Evolutionary conservation across 2,888 invertebrate species (phyloP), one percentile per base, ranked within the genome.

Genomic region (Chorisops tibialis): DNA sequence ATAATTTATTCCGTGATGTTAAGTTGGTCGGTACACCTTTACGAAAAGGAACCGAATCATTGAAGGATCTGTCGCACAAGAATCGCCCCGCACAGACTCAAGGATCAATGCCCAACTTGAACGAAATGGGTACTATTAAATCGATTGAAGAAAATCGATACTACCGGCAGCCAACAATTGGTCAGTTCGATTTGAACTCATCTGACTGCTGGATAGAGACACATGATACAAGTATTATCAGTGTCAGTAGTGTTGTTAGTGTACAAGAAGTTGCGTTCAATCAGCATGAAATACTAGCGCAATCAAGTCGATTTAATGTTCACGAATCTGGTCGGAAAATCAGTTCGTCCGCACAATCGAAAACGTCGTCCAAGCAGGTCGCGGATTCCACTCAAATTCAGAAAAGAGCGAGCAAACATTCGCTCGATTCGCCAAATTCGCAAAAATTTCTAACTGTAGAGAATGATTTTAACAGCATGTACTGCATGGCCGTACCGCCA

Each of bases 141-240:
- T 75, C 76, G 5, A 75, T 79, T 39, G 79, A 78, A 56, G 73
- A 76, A 63, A 79, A 79, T 69, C 76, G 79, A 2, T 79, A 78
- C 65, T 79, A 59, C 50, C 16, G 65, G 21, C 63, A 58, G 6
- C 35, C 59, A 16, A 51, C 50, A n/a, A 39, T 18, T 12, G 30
- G 45, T 30, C 38, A 30, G 18, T 39, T 48, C 14, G 59, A 67
- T 21, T 62, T n/a, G 61, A 66, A 19, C 65, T 69, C 9, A 70
- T 69, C 43, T 0, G 70, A 74, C 37, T 68, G 67, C 35, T 71
- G 72, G 24, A 38, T 43, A 1, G 70, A 67, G 59, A 63, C 64
- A 48, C 56, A 35, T 19, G 37, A 12, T 9, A 14, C 16, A 14
- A 54, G 54, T n/a, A 24, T 19, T 4, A 4, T 9, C 4, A n/a